These are phyloP conservation scores for Arenaria interpres DNA, from an alignment of 2,113 vertebrate species.

Conservation along the genomic window DNA sequence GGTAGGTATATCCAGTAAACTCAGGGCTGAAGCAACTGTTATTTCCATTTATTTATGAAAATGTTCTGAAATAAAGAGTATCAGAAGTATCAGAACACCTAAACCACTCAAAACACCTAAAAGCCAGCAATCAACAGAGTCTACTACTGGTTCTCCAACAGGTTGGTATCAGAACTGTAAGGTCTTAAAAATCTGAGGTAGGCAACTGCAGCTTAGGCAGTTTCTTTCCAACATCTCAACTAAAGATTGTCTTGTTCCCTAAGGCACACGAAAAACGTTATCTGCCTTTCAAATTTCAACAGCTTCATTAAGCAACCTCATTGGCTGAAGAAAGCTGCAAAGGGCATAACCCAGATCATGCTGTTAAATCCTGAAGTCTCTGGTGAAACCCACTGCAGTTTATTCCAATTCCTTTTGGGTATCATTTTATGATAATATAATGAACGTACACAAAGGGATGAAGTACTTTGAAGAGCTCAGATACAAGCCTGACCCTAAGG, in stretches of 20 bases:
- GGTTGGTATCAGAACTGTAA: background rate
- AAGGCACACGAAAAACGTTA: background rate
- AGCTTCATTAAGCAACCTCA: background rate
- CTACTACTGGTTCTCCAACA: background rate
- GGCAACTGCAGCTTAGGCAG: background rate
- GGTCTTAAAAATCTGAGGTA: background rate
- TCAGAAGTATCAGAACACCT: background rate
- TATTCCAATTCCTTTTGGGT: background rate
- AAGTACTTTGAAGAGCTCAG: conserved; percentile 17
- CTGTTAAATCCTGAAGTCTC: background rate
- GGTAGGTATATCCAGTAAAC: background rate
- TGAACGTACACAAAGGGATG: background rate
- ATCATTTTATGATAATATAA: background rate
- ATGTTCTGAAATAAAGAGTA: background rate
- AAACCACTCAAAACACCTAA: background rate
- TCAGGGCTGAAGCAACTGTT: background rate
- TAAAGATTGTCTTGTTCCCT: background rate
- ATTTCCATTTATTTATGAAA: background rate
- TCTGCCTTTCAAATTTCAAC: background rate
- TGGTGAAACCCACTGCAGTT: background rate
- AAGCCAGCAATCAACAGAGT: background rate
- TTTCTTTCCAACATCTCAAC: background rate
- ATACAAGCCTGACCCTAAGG: background rate
- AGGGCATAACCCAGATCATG: background rate
- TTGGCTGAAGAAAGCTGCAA: background rate